Conservation (phyloP, 1,140 invertebrate species). For the Apis florea region DNA sequence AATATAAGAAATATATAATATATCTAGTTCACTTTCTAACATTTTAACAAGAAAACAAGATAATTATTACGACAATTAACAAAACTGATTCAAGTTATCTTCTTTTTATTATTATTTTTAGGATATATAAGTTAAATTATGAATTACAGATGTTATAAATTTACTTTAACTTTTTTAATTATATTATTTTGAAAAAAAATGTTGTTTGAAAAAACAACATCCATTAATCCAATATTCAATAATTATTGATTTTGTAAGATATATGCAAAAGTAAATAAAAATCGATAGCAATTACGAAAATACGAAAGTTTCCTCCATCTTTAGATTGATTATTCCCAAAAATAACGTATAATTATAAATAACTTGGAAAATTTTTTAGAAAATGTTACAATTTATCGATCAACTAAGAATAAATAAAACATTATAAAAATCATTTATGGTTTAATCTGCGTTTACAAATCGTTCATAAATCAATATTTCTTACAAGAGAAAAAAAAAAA, state of each 20-base stretch:
- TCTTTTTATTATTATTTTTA: too few relatives aligned
- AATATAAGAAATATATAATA: not conserved
- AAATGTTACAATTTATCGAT: not conserved
- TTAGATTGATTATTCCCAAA: not conserved
- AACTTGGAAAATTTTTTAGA: not conserved
- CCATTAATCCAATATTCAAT: too few relatives aligned
- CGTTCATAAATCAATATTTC: constrained; percentile 8
- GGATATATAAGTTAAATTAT: not conserved
- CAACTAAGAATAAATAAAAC: not conserved
- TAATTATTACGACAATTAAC: too few relatives aligned
- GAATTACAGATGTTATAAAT: not conserved
- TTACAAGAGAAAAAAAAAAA: not conserved
- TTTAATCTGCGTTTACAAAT: not conserved
- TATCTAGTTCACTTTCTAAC: not conserved
- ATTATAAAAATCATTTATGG: not conserved
- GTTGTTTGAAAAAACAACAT: not conserved
- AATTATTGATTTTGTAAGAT: too few relatives aligned
- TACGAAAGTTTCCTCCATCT: too few relatives aligned
- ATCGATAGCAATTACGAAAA: too few relatives aligned
- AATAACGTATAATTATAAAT: not conserved
- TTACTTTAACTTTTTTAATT: not conserved
- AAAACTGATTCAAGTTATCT: too few relatives aligned
- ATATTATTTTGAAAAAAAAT: too few relatives aligned
- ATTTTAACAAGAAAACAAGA: not conserved
- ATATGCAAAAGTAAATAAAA: too few relatives aligned